Conservation (phyloP, 1,140 invertebrate species). For the Gryllus bimaculatus region DNA sequence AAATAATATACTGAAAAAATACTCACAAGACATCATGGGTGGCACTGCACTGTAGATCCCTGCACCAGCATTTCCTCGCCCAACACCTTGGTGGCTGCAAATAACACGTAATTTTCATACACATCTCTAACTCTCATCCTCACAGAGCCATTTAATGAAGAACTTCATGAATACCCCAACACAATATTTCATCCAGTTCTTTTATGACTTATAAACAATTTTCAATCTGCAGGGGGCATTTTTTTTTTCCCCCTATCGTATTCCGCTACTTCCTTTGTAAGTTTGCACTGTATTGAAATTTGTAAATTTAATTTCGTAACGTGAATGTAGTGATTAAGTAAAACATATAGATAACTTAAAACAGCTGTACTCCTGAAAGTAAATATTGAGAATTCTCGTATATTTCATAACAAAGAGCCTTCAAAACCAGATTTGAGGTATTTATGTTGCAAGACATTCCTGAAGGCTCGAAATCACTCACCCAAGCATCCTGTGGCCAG, state of each 20-base stretch:
- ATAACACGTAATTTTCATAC: neutral
- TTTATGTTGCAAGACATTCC: neutral
- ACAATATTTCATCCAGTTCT: too few species aligned
- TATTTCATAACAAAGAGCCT: neutral
- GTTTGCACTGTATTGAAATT: neutral
- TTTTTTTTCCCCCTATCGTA: too few species aligned
- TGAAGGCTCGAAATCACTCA: slow-evolving; percentile 22
- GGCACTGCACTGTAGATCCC: neutral
- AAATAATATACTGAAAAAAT: too few species aligned
- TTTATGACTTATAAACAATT: too few species aligned
- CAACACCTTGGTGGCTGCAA: slow-evolving; percentile 3
- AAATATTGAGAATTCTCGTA: neutral
- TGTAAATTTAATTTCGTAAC: neutral
- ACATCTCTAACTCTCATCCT: neutral
- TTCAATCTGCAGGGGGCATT: too few species aligned
- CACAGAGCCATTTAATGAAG: neutral
- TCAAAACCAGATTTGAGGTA: neutral
- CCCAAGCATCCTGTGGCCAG: slow-evolving; percentile 60
- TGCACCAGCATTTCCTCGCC: neutral
- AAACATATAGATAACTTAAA: too few species aligned
- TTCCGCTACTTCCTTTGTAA: too few species aligned
- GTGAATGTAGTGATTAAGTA: too few species aligned
- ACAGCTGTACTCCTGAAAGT: neutral
- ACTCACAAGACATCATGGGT: neutral
- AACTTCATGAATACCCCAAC: neutral